Percentiles rank a stretch among this genome's conserved stretches.
Conservation (phyloP, 2,888 invertebrate genomes). For the Lasioglossum zephyrum region DNA sequence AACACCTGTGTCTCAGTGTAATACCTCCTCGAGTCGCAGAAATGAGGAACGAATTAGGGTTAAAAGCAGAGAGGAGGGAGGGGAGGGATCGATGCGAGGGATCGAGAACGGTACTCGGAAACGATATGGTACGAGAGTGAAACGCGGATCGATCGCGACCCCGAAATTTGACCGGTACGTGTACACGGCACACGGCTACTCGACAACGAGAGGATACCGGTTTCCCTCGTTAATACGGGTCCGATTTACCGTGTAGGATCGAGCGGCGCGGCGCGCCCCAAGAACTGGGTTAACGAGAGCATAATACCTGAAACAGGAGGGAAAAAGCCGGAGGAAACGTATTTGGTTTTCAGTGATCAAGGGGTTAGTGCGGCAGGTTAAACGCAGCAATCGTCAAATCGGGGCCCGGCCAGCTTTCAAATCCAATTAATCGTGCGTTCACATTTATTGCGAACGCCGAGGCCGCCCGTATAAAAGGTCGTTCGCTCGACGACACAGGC, state of each 20-base stretch:
- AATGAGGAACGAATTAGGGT: slow-evolving; percentile 1
- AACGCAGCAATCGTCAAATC: neutral
- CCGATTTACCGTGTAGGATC: neutral
- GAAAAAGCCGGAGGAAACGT: neutral
- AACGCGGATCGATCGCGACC: slow-evolving; percentile 9
- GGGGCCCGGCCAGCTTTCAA: neutral
- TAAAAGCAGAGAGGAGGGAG: neutral
- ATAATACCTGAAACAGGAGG: neutral
- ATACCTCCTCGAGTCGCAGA: neutral
- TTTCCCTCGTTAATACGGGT: neutral
- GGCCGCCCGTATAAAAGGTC: neutral
- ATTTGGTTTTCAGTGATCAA: neutral
- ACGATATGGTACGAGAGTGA: slow-evolving; percentile 3
- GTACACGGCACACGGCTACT: neutral
- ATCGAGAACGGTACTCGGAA: neutral
- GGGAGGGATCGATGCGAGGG: neutral
- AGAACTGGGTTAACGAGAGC: slow-evolving; percentile 1
- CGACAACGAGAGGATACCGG: slow-evolving; percentile 1
- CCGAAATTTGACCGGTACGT: slow-evolving; percentile 14
- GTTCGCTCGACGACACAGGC: neutral
- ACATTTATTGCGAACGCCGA: neutral
- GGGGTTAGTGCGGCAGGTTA: neutral
- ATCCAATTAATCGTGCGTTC: neutral
- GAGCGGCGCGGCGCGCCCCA: neutral
- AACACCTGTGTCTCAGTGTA: neutral